Evolutionary conservation across 37 sponge, comb jelly and placozoan species (phyloP).

Genomic region (Chondrilla cf. caribensis): DNA sequence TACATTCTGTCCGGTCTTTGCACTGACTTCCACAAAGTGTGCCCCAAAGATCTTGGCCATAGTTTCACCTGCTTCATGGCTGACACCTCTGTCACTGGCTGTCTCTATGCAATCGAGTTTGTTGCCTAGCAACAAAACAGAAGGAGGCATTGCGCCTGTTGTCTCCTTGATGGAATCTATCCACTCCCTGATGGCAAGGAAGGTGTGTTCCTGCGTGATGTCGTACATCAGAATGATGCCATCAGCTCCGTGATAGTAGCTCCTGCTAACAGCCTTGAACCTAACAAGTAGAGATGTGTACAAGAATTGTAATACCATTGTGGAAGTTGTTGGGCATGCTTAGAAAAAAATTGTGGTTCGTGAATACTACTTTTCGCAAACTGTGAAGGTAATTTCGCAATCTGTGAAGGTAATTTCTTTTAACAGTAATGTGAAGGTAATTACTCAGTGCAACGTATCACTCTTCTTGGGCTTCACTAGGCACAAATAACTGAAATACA

Average conservation of each 20-base stretch:
- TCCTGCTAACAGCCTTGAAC: constrained; percentile 71
- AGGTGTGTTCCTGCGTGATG: constrained; percentile 70
- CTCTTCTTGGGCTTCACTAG: no score
- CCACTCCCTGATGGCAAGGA: constrained; percentile 76
- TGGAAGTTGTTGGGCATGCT: neutral
- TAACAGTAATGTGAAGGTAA: no score
- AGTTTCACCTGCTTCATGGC: constrained; percentile 58
- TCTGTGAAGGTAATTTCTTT: no score
- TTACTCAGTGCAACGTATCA: no score
- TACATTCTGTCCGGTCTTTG: constrained; percentile 67
- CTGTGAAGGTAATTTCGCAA: no score
- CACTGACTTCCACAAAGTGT: constrained; percentile 65
- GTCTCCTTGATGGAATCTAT: constrained; percentile 71
- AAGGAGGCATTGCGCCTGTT: constrained; percentile 45
- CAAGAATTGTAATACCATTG: no score
- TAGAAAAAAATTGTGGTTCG: neutral
- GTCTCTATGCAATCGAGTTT: constrained; percentile 38
- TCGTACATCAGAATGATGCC: constrained; percentile 82
- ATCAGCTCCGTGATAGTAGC: constrained; percentile 75
- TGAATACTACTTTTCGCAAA: neutral
- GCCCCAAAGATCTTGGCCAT: constrained; percentile 54
- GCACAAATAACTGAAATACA: no score
- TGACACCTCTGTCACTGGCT: constrained; percentile 47
- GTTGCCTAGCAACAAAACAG: constrained; percentile 60
- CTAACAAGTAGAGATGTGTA: neutral